Evolutionary conservation across 2,797 vertebrate genomes (phyloP).

Genomic region (Alfaro cultratus): DNA sequence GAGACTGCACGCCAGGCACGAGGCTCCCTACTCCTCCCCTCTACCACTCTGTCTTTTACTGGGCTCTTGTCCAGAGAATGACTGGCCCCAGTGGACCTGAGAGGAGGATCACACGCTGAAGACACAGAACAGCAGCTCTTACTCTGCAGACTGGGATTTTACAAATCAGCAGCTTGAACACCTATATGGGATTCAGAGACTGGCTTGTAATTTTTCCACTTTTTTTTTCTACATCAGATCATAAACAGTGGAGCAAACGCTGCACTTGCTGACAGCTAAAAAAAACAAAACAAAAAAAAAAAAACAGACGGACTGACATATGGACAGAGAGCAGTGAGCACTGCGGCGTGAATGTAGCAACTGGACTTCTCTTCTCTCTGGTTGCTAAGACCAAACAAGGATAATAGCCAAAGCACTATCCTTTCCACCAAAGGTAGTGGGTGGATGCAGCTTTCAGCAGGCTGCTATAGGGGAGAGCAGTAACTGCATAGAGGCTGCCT

Average conservation of each 20-base stretch:
- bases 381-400: constrained; percentile 71
- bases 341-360: constrained; percentile 74
- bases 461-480: constrained; percentile 65
- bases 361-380: constrained; percentile 74
- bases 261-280: constrained; percentile 44
- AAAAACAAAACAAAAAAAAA: constrained; percentile 50
- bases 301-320: constrained; percentile 68
- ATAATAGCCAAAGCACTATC: constrained; percentile 66
- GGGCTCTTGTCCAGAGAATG: constrained; percentile 72
- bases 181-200: constrained; percentile 36
- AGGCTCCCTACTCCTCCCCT: constrained; percentile 69
- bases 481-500: constrained; percentile 59
- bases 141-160: constrained; percentile 43
- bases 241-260: constrained; percentile 42
- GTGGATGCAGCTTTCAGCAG: constrained; percentile 74
- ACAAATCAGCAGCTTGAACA: constrained; percentile 48
- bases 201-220: constrained; percentile 18
- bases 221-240: constrained; percentile 34
- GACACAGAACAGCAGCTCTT: constrained; percentile 55
- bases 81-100: constrained; percentile 69
- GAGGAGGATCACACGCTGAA: constrained; percentile 63
- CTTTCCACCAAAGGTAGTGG: constrained; percentile 70
- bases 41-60: constrained; percentile 62
- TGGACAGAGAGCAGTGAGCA: constrained; percentile 67
- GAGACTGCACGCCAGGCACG: constrained; percentile 76